Evolutionary conservation across 2,113 vertebrate species (phyloP).

Genomic region (Leuciscus idus): DNA sequence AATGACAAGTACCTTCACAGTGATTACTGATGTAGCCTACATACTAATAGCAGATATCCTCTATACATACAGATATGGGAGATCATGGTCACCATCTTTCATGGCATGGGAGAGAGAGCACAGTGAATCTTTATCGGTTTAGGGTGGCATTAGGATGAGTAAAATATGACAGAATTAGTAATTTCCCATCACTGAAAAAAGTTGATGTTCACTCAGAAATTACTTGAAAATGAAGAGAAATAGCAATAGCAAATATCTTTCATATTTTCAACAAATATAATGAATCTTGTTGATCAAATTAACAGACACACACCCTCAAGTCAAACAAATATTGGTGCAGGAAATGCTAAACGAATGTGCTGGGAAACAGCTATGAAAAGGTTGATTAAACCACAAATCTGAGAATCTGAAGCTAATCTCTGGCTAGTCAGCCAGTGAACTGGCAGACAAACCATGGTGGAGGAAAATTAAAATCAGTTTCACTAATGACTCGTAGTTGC

Average conservation of each 20-base stretch:
- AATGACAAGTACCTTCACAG: conserved; percentile 33
- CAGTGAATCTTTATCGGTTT: not conserved
- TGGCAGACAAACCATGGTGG: not conserved
- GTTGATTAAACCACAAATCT: not conserved
- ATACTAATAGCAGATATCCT: not conserved
- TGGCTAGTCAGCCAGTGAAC: conserved; percentile 1
- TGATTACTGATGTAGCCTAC: not conserved
- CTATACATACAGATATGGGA: not conserved
- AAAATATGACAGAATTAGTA: not conserved
- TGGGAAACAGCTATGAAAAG: not conserved
- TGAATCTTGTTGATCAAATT: not conserved
- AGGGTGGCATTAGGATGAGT: not conserved
- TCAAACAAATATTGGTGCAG: not conserved
- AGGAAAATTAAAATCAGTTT: not conserved
- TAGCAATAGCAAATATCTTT: not conserved
- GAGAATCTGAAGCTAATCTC: conserved; percentile 8
- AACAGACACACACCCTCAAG: not conserved
- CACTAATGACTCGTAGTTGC: conserved; percentile 9
- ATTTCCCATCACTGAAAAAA: too few species aligned
- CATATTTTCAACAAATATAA: not conserved
- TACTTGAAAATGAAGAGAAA: too few species aligned
- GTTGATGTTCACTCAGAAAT: too few species aligned
- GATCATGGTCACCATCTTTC: not conserved
- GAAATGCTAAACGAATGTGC: not conserved
- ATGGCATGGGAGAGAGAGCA: not conserved